Percentiles rank a stretch among this genome's conserved stretches.
phyloP scores from a whole-genome alignment of 2,113 vertebrate species.

The Trinectes maculatus region DNA sequence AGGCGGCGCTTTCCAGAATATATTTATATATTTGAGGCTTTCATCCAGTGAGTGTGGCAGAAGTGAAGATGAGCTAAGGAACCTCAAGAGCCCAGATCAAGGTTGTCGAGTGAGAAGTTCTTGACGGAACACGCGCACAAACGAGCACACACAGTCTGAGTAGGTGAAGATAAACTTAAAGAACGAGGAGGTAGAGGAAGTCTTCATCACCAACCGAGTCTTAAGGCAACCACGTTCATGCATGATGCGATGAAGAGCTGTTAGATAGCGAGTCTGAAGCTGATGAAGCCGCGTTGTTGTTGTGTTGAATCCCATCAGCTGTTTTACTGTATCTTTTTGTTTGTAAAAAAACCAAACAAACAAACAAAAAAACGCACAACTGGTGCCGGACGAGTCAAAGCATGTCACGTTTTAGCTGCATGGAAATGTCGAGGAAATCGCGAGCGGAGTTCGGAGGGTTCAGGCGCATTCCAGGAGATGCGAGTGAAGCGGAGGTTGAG shows the following conservation, averaged over 20 bases:
- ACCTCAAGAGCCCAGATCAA: constrained; percentile 17
- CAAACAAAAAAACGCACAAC: no score
- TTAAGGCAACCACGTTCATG: constrained; percentile 26
- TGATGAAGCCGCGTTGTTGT: no score
- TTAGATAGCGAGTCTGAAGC: constrained; percentile 12
- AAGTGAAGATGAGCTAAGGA: background rate
- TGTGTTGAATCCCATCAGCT: constrained; percentile 56
- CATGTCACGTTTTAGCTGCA: constrained; percentile 73
- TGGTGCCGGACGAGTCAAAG: constrained; percentile 74
- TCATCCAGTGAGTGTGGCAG: constrained; percentile 26
- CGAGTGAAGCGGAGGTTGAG: constrained; percentile 55
- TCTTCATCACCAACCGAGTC: constrained; percentile 57
- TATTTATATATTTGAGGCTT: constrained; percentile 38
- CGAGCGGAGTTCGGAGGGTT: constrained; percentile 50
- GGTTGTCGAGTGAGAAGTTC: constrained; percentile 16
- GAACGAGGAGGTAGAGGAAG: constrained; percentile 71
- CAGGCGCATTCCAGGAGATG: constrained; percentile 65
- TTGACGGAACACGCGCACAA: constrained; percentile 51
- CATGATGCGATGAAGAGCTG: constrained; percentile 21
- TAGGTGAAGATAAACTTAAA: constrained; percentile 46
- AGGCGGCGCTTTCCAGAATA: constrained; percentile 34
- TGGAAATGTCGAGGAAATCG: constrained; percentile 67
- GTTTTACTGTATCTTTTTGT: constrained; percentile 35
- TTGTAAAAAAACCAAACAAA: no score
- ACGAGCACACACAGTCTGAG: constrained; percentile 26